Percentiles rank a stretch among this genome's conserved stretches.
These are phyloP conservation scores for Callinectes sapidus DNA, from an alignment of 2,888 invertebrate genomes.

Conservation along the genomic window DNA sequence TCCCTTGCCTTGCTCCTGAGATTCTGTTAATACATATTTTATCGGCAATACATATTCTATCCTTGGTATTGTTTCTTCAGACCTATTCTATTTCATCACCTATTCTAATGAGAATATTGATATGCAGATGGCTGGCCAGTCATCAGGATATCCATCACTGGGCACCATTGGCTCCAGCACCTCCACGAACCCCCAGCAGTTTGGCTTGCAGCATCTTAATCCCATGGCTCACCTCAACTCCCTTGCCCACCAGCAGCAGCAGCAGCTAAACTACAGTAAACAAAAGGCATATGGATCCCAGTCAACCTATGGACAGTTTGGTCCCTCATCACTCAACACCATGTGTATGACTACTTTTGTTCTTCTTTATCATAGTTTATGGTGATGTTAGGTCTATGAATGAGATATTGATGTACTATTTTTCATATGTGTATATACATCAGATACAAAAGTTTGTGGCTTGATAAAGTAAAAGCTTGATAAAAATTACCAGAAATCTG, in stretches of 20 bases:
- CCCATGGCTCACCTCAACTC: constrained; percentile 49
- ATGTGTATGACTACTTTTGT: constrained; percentile 43
- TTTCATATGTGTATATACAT: too few species aligned
- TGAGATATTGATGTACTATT: neutral
- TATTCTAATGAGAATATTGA: neutral
- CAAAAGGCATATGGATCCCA: constrained; percentile 51
- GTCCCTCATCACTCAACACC: constrained; percentile 60
- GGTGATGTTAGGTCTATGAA: neutral
- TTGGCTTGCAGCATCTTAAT: constrained; percentile 69
- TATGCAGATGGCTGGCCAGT: constrained; percentile 35
- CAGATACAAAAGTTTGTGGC: too few species aligned
- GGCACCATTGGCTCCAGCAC: constrained; percentile 57
- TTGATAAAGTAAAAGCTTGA: too few species aligned
- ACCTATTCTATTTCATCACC: too few species aligned
- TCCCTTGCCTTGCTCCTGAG: too few species aligned
- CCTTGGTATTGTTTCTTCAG: too few species aligned
- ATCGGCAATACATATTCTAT: too few species aligned
- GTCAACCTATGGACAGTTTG: constrained; percentile 66
- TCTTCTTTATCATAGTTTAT: neutral
- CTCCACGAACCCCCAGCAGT: constrained; percentile 55
- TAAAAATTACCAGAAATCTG: too few species aligned
- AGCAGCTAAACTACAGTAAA: constrained; percentile 48
- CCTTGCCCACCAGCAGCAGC: constrained; percentile 62
- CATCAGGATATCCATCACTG: constrained; percentile 60
- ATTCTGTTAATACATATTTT: too few species aligned